These are phyloP conservation scores for Paradisaea rubra DNA, from an alignment of 2,113 vertebrate species.

Conservation along the genomic window DNA sequence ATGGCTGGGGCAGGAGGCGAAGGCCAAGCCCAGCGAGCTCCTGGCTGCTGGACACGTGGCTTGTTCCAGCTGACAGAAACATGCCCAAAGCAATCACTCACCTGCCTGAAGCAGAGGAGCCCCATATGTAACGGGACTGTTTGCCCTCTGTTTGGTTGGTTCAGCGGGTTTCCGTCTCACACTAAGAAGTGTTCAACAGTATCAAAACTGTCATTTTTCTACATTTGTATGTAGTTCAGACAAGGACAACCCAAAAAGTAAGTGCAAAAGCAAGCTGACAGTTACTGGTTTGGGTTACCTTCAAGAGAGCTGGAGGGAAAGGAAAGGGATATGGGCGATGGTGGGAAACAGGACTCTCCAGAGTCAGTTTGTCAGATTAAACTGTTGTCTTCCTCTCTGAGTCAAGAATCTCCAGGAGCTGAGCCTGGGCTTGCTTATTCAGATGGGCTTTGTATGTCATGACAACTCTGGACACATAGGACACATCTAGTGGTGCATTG, in stretches of 20 bases:
- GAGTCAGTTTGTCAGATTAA: neutral
- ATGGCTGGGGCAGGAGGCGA: fast-evolving
- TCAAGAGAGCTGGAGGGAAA: neutral
- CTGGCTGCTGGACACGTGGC: fast-evolving
- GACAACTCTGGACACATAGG: neutral
- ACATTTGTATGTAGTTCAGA: neutral
- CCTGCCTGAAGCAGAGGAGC: neutral
- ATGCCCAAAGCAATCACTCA: conserved; percentile 28
- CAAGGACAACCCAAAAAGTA: neutral
- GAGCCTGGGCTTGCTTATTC: neutral
- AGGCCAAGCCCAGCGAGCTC: neutral
- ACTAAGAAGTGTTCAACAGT: neutral
- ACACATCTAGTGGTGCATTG: neutral
- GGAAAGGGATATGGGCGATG: neutral
- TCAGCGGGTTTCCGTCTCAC: neutral
- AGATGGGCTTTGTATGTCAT: neutral
- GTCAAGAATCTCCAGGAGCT: neutral
- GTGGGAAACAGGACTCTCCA: neutral
- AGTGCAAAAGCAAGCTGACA: neutral
- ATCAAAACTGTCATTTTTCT: conserved; percentile 40
- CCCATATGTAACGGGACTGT: neutral
- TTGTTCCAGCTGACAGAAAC: conserved; percentile 35
- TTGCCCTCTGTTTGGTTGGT: neutral
- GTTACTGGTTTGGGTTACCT: neutral
- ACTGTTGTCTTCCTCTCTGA: neutral